These are phyloP conservation scores for Drosophila antonietae DNA, from an alignment of 2,888 invertebrate genomes.

Conservation along the genomic window DNA sequence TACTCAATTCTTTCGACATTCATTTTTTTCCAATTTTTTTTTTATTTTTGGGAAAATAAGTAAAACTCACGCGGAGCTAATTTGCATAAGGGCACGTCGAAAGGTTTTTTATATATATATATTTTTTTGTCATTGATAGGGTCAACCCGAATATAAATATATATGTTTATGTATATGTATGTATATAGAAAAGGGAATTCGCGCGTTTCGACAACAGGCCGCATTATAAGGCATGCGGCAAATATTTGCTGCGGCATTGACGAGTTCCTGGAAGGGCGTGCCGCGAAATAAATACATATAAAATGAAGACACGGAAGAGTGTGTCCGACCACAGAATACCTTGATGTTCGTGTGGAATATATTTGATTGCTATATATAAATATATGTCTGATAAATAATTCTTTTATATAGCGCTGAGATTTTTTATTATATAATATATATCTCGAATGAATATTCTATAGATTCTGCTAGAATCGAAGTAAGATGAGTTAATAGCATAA, in stretches of 20 bases:
- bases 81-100: conserved; percentile 54
- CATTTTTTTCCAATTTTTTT: not conserved
- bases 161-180: not conserved
- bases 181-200: conserved; percentile 17
- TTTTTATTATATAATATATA: no score
- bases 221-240: conserved; percentile 55
- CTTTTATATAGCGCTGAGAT: no score
- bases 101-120: conserved; percentile 20
- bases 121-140: conserved; percentile 37
- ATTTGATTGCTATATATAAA: not conserved
- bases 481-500: no score
- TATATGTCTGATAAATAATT: no score
- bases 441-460: no score
- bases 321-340: not conserved
- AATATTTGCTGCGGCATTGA: conserved; percentile 70
- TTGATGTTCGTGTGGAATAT: not conserved
- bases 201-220: conserved; percentile 2
- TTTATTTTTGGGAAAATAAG: conserved; percentile 2
- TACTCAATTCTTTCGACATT: conserved; percentile 12
- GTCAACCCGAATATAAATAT: conserved; percentile 7
- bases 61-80: conserved; percentile 33
- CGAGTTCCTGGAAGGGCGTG: conserved; percentile 73
- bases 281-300: conserved; percentile 44
- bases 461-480: no score
- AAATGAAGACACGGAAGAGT: not conserved